A percentile compares a stretch with the other conserved stretches of the same genome.
phyloP scores from a whole-genome alignment of 2,113 vertebrate genomes.

The Cyanocitta stelleri region DNA sequence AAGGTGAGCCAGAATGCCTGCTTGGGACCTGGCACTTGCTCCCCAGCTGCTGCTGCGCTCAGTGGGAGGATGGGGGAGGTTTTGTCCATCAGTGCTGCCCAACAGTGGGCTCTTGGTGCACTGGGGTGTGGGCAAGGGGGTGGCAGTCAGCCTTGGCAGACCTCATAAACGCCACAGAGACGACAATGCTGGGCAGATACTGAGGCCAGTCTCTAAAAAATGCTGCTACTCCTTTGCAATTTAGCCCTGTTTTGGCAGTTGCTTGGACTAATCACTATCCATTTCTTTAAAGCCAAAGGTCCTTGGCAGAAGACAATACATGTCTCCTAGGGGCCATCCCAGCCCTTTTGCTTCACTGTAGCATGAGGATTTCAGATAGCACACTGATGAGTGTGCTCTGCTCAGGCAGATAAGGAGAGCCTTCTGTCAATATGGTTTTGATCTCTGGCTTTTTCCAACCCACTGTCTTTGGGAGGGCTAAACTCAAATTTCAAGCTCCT shows the following conservation, averaged over 20 bases:
- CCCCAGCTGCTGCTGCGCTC: background rate
- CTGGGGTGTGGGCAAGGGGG: rapidly evolving
- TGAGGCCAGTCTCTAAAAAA: rapidly evolving
- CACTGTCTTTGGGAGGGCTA: background rate
- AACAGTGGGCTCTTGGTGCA: rapidly evolving
- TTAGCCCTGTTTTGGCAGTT: background rate
- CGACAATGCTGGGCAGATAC: rapidly evolving
- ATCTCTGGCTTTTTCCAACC: background rate
- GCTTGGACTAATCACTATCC: background rate
- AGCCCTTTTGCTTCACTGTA: rapidly evolving
- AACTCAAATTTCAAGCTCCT: background rate
- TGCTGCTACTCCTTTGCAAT: background rate
- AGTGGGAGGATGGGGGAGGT: background rate
- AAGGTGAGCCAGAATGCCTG: background rate
- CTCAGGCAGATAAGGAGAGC: background rate
- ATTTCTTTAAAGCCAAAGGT: background rate
- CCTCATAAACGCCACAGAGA: background rate
- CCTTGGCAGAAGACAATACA: background rate
- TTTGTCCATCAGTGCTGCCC: rapidly evolving
- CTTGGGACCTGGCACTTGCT: background rate
- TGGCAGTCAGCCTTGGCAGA: rapidly evolving
- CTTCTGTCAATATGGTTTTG: background rate
- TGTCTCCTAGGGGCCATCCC: background rate
- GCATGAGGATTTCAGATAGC: background rate
- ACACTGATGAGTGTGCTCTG: background rate